Evolutionary conservation across 2,888 invertebrate genomes (phyloP).

Genomic region (Dasysyrphus albostriatus): DNA sequence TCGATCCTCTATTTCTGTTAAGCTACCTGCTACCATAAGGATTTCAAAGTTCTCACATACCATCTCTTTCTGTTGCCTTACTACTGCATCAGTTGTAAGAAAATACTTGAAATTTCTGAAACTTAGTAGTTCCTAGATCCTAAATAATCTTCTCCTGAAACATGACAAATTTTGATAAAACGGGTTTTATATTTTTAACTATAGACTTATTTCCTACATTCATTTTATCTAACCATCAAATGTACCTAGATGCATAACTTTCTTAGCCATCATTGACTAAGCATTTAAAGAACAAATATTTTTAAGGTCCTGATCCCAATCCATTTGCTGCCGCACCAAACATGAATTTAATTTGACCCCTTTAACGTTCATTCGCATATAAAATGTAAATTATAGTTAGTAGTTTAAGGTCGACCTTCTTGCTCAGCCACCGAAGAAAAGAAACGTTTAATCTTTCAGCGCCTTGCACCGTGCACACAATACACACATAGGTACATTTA

Average conservation of each 20-base stretch:
- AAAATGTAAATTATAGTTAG: constrained; percentile 60
- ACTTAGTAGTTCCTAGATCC: too few species aligned
- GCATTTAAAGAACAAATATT: constrained; percentile 14
- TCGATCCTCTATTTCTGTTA: too few species aligned
- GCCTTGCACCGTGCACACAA: constrained; percentile 12
- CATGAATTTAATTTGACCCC: constrained; percentile 46
- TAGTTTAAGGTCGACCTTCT: constrained; percentile 57
- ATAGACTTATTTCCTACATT: not conserved
- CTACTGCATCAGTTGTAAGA: too few species aligned
- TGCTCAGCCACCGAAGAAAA: constrained; percentile 48
- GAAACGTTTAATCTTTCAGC: constrained; percentile 44
- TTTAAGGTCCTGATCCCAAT: constrained; percentile 46
- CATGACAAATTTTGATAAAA: not conserved
- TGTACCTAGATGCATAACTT: not conserved
- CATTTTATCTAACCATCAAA: not conserved
- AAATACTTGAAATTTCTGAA: too few species aligned
- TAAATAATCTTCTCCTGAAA: too few species aligned
- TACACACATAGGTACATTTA: too few species aligned
- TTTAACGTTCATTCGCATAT: constrained; percentile 44
- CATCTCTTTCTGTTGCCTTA: too few species aligned
- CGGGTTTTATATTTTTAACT: not conserved
- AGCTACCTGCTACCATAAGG: too few species aligned
- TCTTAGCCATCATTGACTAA: not conserved
- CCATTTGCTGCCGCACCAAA: constrained; percentile 27
- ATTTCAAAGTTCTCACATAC: too few species aligned